These are phyloP conservation scores for Dromas ardeola DNA, from an alignment of 2,113 vertebrate species.

Conservation along the genomic window DNA sequence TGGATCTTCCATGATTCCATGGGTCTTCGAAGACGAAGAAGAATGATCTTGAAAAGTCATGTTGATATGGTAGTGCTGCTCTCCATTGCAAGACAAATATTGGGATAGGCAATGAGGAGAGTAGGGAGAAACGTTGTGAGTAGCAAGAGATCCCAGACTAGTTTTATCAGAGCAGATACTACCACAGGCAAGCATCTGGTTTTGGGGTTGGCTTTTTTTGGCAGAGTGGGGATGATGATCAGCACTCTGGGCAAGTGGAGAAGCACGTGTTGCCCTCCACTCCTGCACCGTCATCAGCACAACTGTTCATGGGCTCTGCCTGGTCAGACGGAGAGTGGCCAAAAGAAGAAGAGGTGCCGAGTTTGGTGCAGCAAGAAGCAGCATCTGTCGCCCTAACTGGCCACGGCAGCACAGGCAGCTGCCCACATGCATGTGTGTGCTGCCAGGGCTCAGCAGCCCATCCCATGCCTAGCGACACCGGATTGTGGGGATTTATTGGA, in stretches of 20 bases:
- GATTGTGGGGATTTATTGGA: neutral
- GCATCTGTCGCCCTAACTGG: accelerated
- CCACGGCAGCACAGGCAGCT: neutral
- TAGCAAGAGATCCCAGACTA: neutral
- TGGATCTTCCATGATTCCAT: neutral
- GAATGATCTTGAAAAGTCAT: neutral
- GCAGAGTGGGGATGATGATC: neutral
- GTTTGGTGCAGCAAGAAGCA: neutral
- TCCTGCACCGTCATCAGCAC: accelerated
- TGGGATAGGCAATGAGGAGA: neutral
- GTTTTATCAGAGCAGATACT: neutral
- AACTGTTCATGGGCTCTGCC: accelerated
- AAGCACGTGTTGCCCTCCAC: accelerated
- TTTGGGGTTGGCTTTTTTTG: neutral
- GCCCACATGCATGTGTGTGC: accelerated
- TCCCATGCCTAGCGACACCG: accelerated
- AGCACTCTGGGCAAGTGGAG: accelerated
- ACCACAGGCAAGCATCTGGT: neutral
- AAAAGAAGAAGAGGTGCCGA: neutral
- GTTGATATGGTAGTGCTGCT: neutral
- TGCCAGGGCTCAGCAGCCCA: neutral
- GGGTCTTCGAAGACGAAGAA: neutral
- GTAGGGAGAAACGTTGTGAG: accelerated
- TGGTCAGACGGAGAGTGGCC: accelerated
- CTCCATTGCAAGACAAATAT: accelerated